phyloP scores from a whole-genome alignment of 2,113 vertebrate species.

The Alethe diademata region DNA sequence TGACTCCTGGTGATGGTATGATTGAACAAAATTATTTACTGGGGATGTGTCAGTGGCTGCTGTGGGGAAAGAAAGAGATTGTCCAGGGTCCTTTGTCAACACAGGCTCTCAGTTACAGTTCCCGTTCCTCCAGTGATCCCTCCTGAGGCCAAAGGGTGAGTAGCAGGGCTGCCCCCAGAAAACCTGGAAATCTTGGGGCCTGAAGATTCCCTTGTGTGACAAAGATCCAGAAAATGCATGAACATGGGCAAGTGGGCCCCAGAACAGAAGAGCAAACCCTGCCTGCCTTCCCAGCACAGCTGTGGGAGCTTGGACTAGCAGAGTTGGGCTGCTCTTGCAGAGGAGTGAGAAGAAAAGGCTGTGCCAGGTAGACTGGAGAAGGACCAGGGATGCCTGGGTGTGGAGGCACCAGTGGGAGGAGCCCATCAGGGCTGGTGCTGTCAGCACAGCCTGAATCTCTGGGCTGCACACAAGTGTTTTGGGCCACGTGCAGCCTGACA shows the following conservation, averaged over 20 bases:
- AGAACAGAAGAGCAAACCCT: background rate
- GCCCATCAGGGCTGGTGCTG: background rate
- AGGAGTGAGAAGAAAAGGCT: background rate
- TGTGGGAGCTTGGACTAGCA: background rate
- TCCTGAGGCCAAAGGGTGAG: background rate
- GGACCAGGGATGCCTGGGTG: background rate
- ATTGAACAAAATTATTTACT: background rate
- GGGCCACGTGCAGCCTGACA: background rate
- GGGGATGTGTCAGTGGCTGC: background rate
- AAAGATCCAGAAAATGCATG: background rate
- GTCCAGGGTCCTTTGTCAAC: background rate
- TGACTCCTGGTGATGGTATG: background rate
- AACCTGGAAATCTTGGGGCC: background rate
- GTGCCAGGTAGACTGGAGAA: background rate
- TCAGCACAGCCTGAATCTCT: background rate
- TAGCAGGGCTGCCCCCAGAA: background rate
- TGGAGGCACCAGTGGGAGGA: background rate
- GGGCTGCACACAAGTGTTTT: background rate
- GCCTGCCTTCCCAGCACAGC: background rate
- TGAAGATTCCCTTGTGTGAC: background rate
- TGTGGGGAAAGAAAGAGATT: background rate
- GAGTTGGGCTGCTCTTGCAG: background rate
- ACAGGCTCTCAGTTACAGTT: background rate
- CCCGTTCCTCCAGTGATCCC: background rate
- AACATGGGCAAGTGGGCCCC: too few relatives aligned